A percentile compares a stretch with the other conserved stretches of the same genome.
Conservation (phyloP, 2,888 invertebrate species). For the Tromatobia lineatoria region DNA sequence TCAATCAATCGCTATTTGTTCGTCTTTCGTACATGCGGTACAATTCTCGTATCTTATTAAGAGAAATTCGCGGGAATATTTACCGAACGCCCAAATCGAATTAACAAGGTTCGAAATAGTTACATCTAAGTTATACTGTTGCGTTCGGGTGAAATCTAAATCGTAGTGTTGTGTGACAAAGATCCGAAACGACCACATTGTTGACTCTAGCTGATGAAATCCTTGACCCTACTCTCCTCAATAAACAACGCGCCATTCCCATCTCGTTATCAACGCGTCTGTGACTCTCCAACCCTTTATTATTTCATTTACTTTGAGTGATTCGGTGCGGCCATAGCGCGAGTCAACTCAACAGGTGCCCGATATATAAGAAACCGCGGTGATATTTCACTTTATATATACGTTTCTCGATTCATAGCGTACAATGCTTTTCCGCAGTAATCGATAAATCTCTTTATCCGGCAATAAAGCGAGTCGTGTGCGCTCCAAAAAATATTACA, state of each 20-base stretch:
- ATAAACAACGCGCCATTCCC: conserved; percentile 18
- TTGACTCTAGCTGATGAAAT: conserved; percentile 57
- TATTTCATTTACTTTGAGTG: conserved; percentile 57
- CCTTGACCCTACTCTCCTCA: conserved; percentile 47
- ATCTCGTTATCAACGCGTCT: conserved; percentile 20
- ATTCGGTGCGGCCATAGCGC: conserved; percentile 6
- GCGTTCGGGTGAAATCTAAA: conserved; percentile 44
- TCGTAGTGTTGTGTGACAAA: conserved; percentile 1
- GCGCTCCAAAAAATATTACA: conserved; percentile 5
- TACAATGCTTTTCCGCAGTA: conserved; percentile 25
- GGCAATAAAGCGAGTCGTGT: conserved; percentile 37
- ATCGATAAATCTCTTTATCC: conserved; percentile 54
- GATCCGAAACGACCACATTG: conserved; percentile 42
- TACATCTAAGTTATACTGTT: background rate
- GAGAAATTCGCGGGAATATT: background rate
- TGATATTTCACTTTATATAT: conserved; percentile 17
- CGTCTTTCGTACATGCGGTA: background rate
- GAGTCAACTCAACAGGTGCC: conserved; percentile 64
- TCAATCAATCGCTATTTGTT: background rate
- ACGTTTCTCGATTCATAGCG: conserved; percentile 30
- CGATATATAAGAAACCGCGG: conserved; percentile 43
- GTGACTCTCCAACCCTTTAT: conserved; percentile 3
- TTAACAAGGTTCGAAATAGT: background rate
- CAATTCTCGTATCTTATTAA: background rate
- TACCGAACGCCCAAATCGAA: background rate